Evolutionary conservation across 2,113 vertebrate genomes (phyloP).

Genomic region (Datnioides undecimradiatus): DNA sequence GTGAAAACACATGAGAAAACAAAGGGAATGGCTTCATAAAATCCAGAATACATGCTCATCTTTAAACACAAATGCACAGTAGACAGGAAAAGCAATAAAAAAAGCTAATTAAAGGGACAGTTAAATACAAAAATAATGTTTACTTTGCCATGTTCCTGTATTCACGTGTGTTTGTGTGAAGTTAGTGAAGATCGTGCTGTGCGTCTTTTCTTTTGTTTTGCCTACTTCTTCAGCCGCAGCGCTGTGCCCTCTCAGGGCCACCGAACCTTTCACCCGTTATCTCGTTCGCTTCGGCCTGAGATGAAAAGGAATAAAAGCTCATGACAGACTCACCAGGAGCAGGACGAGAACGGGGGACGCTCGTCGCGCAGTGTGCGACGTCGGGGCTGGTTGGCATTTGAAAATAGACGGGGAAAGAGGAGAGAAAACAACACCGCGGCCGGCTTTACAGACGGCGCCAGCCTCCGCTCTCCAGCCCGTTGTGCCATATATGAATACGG

Average conservation of each 20-base stretch:
- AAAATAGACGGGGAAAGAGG: not conserved
- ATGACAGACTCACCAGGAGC: not conserved
- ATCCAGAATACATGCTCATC: too few relatives aligned
- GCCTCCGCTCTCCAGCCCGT: not conserved
- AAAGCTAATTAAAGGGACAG: too few relatives aligned
- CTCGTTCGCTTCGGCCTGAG: not conserved
- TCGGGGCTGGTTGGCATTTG: slow-evolving; percentile 21
- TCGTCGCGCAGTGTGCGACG: not conserved
- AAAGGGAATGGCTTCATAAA: not conserved
- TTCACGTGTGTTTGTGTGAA: not conserved
- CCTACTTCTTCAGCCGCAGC: not conserved
- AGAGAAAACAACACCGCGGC: not conserved
- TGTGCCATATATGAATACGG: slow-evolving; percentile 21
- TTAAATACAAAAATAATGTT: too few relatives aligned
- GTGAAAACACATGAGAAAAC: not conserved
- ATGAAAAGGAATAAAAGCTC: slow-evolving; percentile 21
- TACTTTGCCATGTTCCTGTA: not conserved
- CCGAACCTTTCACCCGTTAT: not conserved
- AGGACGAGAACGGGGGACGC: not conserved
- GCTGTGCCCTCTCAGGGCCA: not conserved
- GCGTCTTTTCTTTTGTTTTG: not conserved
- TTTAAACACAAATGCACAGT: too few relatives aligned
- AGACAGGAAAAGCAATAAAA: too few relatives aligned
- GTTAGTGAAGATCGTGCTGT: not conserved
- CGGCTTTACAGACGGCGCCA: not conserved